phyloP scores from a whole-genome alignment of 1,140 invertebrate genomes.

The Bilobella aurantiaca region DNA sequence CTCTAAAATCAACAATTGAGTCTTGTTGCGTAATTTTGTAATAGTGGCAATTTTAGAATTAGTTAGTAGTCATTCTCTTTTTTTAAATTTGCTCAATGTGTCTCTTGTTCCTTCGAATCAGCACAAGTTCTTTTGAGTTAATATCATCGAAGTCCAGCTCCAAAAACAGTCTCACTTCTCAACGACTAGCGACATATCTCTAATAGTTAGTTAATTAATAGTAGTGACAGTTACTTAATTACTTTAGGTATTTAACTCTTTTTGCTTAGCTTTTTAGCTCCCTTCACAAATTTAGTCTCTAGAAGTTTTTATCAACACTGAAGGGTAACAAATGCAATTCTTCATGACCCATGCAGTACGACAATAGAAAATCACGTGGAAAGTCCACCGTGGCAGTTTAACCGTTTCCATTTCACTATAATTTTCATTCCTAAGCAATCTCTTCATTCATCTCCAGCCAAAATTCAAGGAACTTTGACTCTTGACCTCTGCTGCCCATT shows the following conservation, averaged over 20 bases:
- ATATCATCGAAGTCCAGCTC: conserved; percentile 8
- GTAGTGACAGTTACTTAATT: background rate
- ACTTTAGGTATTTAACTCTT: too few species aligned
- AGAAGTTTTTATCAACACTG: too few species aligned
- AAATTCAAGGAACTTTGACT: background rate
- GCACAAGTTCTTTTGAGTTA: background rate
- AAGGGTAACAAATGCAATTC: too few species aligned
- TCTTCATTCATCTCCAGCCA: background rate
- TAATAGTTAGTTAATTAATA: too few species aligned
- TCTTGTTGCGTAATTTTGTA: too few species aligned
- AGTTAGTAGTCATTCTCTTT: too few species aligned
- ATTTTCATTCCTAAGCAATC: background rate
- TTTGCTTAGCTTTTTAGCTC: too few species aligned
- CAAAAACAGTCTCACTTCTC: background rate
- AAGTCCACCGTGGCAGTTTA: conserved; percentile 2
- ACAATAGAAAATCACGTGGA: background rate
- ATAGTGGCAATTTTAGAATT: too few species aligned
- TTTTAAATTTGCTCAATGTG: too few species aligned
- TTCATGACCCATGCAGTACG: background rate
- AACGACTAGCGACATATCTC: background rate
- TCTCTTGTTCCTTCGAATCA: background rate
- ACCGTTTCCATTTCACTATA: background rate
- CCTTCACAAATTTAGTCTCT: background rate
- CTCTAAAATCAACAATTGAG: too few species aligned
- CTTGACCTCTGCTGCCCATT: background rate